These are phyloP conservation scores for Drosophila takahashii DNA, from an alignment of 1,140 invertebrate genomes.

Conservation along the genomic window DNA sequence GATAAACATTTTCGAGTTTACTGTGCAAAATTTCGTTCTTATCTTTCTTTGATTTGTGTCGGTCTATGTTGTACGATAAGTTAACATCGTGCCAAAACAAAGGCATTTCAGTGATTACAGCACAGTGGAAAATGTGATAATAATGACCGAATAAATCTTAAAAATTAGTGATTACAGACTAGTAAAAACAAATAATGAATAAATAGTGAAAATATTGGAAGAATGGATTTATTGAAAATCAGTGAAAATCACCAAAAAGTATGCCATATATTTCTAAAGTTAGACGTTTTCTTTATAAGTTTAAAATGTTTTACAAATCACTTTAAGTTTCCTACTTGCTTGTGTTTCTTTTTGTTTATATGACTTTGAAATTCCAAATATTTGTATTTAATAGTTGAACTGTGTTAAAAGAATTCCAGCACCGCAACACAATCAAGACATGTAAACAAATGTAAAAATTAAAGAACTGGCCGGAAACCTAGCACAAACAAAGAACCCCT, in stretches of 20 bases:
- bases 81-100: conserved; percentile 16
- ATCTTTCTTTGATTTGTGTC: conserved; percentile 33
- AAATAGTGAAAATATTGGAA: background rate
- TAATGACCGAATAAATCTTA: background rate
- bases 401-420: background rate
- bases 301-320: too few species aligned
- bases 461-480: conserved; percentile 1
- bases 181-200: background rate
- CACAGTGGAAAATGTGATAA: background rate
- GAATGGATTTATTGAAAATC: background rate
- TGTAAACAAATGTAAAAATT: conserved; percentile 15
- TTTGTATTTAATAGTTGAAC: conserved; percentile 6
- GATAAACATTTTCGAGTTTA: conserved; percentile 41
- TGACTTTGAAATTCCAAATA: conserved; percentile 5
- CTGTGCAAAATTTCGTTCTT: conserved; percentile 26
- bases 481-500: background rate
- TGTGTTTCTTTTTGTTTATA: background rate
- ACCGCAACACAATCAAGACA: background rate
- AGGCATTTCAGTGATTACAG: background rate
- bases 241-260: background rate
- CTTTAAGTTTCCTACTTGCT: background rate
- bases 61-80: conserved; percentile 28
- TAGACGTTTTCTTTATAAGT: too few species aligned
- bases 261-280: background rate
- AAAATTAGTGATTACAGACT: background rate